These are phyloP conservation scores for Merodon equestris DNA, from an alignment of 2,888 invertebrate genomes.

Conservation along the genomic window DNA sequence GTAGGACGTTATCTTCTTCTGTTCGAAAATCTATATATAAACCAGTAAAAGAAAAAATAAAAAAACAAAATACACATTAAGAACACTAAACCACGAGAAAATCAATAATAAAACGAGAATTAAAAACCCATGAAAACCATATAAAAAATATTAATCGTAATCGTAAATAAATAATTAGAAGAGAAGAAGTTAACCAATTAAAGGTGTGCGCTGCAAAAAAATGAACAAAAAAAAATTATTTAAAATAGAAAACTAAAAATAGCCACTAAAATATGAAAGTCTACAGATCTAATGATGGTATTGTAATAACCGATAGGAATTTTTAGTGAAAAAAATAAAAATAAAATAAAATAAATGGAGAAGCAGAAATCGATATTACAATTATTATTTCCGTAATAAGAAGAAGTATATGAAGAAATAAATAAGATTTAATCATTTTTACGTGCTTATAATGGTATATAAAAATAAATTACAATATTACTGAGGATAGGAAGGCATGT, in stretches of 20 bases:
- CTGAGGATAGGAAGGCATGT: conserved; percentile 22
- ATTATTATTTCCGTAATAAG: conserved; percentile 63
- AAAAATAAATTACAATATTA: conserved; percentile 59
- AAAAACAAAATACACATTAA: conserved; percentile 27
- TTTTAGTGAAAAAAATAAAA: conserved; percentile 49
- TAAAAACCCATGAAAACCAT: conserved; percentile 7
- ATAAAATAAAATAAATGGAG: conserved; percentile 15
- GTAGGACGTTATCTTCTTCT: conserved; percentile 39
- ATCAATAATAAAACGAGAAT: conserved; percentile 13
- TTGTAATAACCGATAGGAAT: conserved; percentile 59
- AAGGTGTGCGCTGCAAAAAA: conserved; percentile 46
- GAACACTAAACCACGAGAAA: not conserved
- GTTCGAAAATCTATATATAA: conserved; percentile 21
- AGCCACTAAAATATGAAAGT: conserved; percentile 56
- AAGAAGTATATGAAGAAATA: conserved; percentile 41
- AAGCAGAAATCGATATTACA: conserved; percentile 25
- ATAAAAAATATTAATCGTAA: conserved; percentile 39
- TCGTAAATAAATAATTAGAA: conserved; percentile 14
- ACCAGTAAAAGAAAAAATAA: too few relatives aligned
- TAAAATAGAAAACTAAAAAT: conserved; percentile 29
- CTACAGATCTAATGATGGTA: conserved; percentile 60
- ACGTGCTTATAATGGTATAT: conserved; percentile 53
- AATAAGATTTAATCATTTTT: conserved; percentile 67
- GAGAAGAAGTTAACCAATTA: conserved; percentile 53
- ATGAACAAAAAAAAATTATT: conserved; percentile 22